Percentiles rank a stretch among this genome's conserved stretches.
phyloP scores from a whole-genome alignment of 2,888 invertebrate species.

The Argyresthia albistria region DNA sequence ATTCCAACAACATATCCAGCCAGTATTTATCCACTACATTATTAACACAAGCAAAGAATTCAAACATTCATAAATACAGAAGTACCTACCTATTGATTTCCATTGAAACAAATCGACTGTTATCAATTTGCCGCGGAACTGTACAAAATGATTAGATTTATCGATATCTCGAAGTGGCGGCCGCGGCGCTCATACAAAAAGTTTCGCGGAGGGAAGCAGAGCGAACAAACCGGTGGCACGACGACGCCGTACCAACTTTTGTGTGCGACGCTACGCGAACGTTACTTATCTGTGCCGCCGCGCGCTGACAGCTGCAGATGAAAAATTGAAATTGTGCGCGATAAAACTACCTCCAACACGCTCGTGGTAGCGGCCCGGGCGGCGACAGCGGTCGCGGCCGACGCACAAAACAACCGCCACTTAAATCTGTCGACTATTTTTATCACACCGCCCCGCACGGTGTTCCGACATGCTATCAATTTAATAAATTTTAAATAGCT shows the following conservation, averaged over 20 bases:
- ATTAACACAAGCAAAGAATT: too few species aligned
- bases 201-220: conserved; percentile 64
- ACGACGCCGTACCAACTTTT: conserved; percentile 47
- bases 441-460: too few species aligned
- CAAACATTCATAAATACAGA: too few species aligned
- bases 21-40: too few species aligned
- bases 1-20: not conserved
- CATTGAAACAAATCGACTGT: too few species aligned
- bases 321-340: conserved; percentile 73
- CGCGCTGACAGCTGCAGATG: conserved; percentile 70
- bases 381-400: not conserved
- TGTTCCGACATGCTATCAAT: too few species aligned
- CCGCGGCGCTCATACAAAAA: conserved; percentile 47
- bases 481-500: too few species aligned
- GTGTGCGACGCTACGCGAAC: conserved; percentile 51
- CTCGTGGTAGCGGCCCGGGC: conserved; percentile 33
- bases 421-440: too few species aligned
- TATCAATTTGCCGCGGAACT: not conserved
- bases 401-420: conserved; percentile 33
- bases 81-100: too few species aligned
- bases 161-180: conserved; percentile 45
- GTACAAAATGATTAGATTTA: conserved; percentile 57
- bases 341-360: conserved; percentile 59
- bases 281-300: conserved; percentile 64
- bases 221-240: conserved; percentile 60